Evolutionary conservation across 2,888 invertebrate species (phyloP).

Genomic region (Eumerus sabulonum): DNA sequence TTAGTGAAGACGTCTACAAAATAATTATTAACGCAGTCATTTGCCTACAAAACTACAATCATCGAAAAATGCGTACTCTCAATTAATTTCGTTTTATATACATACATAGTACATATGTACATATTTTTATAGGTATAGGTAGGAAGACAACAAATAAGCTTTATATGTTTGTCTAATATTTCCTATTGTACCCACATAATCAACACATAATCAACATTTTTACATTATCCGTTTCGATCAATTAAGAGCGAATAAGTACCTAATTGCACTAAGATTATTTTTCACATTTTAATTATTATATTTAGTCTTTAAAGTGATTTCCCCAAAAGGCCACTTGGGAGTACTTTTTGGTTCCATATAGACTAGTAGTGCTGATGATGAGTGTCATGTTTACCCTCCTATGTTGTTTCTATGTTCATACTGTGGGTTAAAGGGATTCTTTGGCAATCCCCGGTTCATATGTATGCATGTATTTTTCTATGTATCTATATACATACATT

Average conservation of each 20-base stretch:
- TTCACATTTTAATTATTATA: slow-evolving; percentile 4
- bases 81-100: neutral
- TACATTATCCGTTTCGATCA: no score
- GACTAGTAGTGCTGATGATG: slow-evolving; percentile 39
- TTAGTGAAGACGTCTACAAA: no score
- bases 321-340: slow-evolving; percentile 29
- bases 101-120: no score
- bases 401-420: slow-evolving; percentile 7
- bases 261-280: slow-evolving; percentile 15
- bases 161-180: neutral
- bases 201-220: no score
- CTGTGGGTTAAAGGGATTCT: slow-evolving; percentile 16
- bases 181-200: no score
- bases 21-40: no score
- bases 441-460: slow-evolving; percentile 31
- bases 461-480: neutral
- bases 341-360: slow-evolving; percentile 40
- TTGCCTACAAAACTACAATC: no score
- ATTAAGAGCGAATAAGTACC: neutral
- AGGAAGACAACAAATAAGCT: no score
- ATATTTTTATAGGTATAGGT: no score
- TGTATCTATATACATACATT: no score
- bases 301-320: slow-evolving; percentile 36
- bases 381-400: slow-evolving; percentile 45
- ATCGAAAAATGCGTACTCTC: neutral